Conservation (phyloP, 2,888 invertebrate species). For the Ophioninae sp. region DNA sequence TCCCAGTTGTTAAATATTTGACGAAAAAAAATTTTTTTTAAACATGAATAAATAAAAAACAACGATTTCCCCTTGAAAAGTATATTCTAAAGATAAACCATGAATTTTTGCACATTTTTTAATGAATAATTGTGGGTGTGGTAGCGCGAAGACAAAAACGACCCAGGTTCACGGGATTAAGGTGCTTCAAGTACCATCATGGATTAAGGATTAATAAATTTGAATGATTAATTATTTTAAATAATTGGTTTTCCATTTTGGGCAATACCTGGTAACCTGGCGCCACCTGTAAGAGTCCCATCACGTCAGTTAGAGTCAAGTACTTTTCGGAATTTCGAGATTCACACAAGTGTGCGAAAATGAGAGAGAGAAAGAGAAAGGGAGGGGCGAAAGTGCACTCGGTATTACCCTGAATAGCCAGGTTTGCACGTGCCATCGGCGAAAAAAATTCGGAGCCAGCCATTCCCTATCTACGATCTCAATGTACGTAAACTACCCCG, state of each 20-base stretch:
- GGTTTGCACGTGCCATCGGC: slow-evolving; percentile 45
- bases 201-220: background rate
- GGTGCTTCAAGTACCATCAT: too few species aligned
- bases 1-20: too few species aligned
- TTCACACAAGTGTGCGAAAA: slow-evolving; percentile 5
- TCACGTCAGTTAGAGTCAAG: slow-evolving; percentile 15
- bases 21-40: too few species aligned
- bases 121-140: too few species aligned
- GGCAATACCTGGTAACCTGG: background rate
- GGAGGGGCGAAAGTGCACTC: background rate
- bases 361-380: background rate
- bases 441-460: slow-evolving; percentile 42
- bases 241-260: background rate
- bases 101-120: too few species aligned
- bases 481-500: slow-evolving; percentile 49
- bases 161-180: too few species aligned
- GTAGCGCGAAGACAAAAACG: too few species aligned
- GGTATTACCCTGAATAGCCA: slow-evolving; percentile 45
- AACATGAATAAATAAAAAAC: too few species aligned
- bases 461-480: slow-evolving; percentile 53
- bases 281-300: slow-evolving; percentile 38
- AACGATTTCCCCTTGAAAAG: too few species aligned
- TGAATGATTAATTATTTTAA: background rate
- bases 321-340: slow-evolving; percentile 22
- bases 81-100: too few species aligned